Evolutionary conservation across 2,797 vertebrate species (phyloP), one percentile per base, ranked within the genome.

Genomic region (Sparus aurata): DNA sequence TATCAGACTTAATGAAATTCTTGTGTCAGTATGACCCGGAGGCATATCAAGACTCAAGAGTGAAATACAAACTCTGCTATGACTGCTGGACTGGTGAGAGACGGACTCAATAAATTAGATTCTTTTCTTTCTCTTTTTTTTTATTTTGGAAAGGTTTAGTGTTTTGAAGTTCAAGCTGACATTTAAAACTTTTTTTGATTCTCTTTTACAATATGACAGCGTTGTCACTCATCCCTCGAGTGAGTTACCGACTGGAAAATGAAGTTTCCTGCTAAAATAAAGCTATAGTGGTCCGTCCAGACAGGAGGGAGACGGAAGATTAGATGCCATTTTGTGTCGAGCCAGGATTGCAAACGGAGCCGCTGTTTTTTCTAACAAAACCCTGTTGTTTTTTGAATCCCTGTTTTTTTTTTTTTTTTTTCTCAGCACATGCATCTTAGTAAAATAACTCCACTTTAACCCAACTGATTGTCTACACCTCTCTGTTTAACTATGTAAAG

Each of bases 181-280:
- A 77, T 88, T 85, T 52, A 66, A 71, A 52, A 76, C 25, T 27
- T 27, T 34, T 71, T 59, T 23, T n/a, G 66, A 62, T 63, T 62
- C 17, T 45, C 50, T 69, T 23, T 57, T 41, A 18, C n/a, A 27
- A 1, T 23, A 6, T 59, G 61, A 69, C 76, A 60, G 67, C 46
- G 67, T 69, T 77, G 38, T 67, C 57, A 66, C 45, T 74, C 20
- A 55, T 34, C 45, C 27, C 45, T 53, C 55, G 15, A 11, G 27
- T 59, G 69, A 77, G 54, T 6, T 25, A 25, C 13, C 22, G 45
- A n/a, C 20, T 65, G 16, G 38, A 68, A 68, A 73, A 65, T 58
- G 43, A 75, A 70, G 63, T 27, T 4, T 0, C 46, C 23, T 27
- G 43, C 15, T 27, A 54, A 60, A 17, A 23, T 5, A 17, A 62